Evolutionary conservation across 2,113 vertebrate species (phyloP).

Genomic region (Ptilonorhynchus violaceus): DNA sequence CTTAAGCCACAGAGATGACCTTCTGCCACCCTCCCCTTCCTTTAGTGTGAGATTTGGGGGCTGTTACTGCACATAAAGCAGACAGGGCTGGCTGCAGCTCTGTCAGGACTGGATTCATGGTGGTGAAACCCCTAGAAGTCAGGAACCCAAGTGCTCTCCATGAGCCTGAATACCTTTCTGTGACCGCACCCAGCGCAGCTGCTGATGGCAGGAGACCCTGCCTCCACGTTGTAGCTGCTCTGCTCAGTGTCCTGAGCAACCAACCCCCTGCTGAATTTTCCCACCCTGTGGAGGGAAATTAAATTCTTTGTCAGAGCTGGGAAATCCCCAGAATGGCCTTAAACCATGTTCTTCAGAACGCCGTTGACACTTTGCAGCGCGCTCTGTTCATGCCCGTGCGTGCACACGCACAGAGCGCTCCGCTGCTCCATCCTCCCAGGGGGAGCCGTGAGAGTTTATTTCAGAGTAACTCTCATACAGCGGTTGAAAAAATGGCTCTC

Average conservation of each 20-base stretch:
- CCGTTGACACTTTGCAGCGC: not conserved
- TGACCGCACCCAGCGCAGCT: not conserved
- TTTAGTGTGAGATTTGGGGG: not conserved
- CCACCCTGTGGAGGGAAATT: not conserved
- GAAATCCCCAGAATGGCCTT: constrained; percentile 48
- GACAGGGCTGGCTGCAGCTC: not conserved
- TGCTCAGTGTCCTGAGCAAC: not conserved
- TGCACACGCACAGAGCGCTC: not conserved
- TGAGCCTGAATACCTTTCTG: not conserved
- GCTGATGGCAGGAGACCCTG: not conserved
- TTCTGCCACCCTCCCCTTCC: not conserved
- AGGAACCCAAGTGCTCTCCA: not conserved
- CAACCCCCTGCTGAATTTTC: not conserved
- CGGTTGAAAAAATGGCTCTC: not conserved
- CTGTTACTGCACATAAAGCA: not conserved
- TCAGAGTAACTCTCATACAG: not conserved
- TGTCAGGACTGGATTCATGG: not conserved
- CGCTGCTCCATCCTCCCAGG: not conserved
- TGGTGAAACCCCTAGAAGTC: not conserved
- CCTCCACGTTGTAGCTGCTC: not conserved
- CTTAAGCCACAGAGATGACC: not conserved
- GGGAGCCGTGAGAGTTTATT: not conserved
- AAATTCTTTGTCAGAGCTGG: constrained; percentile 8
- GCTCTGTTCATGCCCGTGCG: not conserved
- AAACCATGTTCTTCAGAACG: not conserved